Conservation (phyloP, 2,888 invertebrate genomes). For the Myathropa florea region DNA sequence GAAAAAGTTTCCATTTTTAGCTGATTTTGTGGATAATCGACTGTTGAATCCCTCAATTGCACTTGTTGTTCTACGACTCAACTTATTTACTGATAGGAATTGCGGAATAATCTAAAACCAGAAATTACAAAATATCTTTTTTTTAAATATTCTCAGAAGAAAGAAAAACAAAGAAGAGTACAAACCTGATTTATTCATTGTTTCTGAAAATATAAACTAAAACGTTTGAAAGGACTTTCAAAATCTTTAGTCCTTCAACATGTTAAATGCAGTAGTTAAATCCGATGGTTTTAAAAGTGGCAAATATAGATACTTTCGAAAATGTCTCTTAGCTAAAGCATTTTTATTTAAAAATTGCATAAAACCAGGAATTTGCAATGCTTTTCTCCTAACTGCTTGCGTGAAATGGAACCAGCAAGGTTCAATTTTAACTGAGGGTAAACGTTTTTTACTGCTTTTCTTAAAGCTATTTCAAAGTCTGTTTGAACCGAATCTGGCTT, state of each 20-base stretch:
- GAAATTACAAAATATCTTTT: constrained; percentile 7
- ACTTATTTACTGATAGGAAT: constrained; percentile 20
- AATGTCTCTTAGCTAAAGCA: constrained; percentile 29
- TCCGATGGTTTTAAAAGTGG: constrained; percentile 25
- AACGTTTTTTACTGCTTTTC: constrained; percentile 29
- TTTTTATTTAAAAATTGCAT: constrained; percentile 19
- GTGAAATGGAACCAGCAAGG: constrained; percentile 25
- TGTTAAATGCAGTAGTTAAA: constrained; percentile 21
- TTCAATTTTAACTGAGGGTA: constrained; percentile 11
- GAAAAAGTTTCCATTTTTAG: constrained; percentile 38
- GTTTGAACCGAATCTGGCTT: constrained; percentile 22
- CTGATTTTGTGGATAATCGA: constrained; percentile 25
- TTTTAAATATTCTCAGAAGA: not conserved
- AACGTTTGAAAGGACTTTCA: constrained; percentile 6
- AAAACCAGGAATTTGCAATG: constrained; percentile 23
- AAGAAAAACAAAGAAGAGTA: not conserved
- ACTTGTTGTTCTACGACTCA: constrained; percentile 36
- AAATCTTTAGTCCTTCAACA: constrained; percentile 8
- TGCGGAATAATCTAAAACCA: constrained; percentile 26
- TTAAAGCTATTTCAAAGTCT: constrained; percentile 32
- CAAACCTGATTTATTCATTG: constrained; percentile 36
- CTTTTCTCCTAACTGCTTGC: constrained; percentile 16
- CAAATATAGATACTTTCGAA: constrained; percentile 22
- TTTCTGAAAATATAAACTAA: constrained; percentile 23
- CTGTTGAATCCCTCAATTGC: constrained; percentile 37